phyloP scores from a whole-genome alignment of 1,140 invertebrate species.

The Drosophila ogumai region DNA sequence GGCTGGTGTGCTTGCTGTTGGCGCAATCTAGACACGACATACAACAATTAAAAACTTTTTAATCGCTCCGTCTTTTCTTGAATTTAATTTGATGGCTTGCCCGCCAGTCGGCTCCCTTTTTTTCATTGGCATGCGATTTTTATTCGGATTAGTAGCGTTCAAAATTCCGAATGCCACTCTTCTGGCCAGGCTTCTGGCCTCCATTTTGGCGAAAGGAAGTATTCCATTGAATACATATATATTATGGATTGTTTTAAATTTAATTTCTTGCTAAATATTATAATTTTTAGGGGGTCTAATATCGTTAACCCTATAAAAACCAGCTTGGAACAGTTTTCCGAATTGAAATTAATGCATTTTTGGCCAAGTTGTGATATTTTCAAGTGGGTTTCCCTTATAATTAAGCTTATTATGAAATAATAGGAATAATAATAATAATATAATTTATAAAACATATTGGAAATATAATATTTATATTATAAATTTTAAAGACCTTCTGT shows the following conservation, averaged over 20 bases:
- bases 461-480: no score
- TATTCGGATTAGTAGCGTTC: slow-evolving; percentile 27
- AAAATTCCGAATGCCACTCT: slow-evolving; percentile 37
- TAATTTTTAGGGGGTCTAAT: no score
- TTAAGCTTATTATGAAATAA: no score
- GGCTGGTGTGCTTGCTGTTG: slow-evolving; percentile 58
- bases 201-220: background rate
- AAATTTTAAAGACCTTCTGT: no score
- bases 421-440: background rate
- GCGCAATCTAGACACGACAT: slow-evolving; percentile 75
- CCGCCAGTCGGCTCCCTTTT: slow-evolving; percentile 41
- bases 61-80: slow-evolving; percentile 78
- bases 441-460: no score
- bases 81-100: slow-evolving; percentile 77
- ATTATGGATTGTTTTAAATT: background rate
- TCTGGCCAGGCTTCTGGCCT: background rate
- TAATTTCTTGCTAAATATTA: no score
- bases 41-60: slow-evolving; percentile 79
- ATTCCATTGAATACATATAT: background rate
- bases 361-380: no score
- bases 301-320: no score
- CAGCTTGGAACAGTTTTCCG: no score
- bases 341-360: no score
- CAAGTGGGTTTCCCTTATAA: no score
- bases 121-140: slow-evolving; percentile 66